These are phyloP conservation scores for Stenopsyche tienmushanensis DNA, from an alignment of 1,140 invertebrate genomes.

Conservation along the genomic window DNA sequence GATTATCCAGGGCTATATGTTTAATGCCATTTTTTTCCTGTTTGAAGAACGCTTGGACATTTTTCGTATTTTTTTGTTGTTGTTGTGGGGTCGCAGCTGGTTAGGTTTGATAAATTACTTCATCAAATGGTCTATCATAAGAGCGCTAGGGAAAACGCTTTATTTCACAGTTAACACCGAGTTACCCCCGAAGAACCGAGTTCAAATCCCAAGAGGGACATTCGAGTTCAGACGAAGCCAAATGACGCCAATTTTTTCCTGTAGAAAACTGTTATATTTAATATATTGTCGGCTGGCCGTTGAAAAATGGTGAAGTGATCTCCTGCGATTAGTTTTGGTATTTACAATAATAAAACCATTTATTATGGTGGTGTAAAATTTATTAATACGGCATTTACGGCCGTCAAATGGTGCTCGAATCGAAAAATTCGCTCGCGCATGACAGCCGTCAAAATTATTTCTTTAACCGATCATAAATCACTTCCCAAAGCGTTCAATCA, in stretches of 20 bases:
- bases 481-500: no score
- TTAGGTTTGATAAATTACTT: conserved; percentile 17
- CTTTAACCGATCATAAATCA: no score
- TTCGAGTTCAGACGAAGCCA: neutral
- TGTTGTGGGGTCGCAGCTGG: neutral
- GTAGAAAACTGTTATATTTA: no score
- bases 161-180: conserved; percentile 9
- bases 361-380: no score
- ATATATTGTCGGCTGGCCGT: no score
- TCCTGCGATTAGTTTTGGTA: no score
- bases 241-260: neutral
- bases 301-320: no score
- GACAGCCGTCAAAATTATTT: no score
- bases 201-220: neutral
- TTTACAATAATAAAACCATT: no score
- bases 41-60: neutral
- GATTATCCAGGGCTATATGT: neutral
- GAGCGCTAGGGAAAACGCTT: neutral
- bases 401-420: no score
- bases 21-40: neutral
- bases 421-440: no score
- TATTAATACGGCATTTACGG: no score
- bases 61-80: neutral
- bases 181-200: neutral
- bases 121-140: conserved; percentile 9